phyloP scores from a whole-genome alignment of 2,888 invertebrate species.

The Melikaiella ostensackeni region DNA sequence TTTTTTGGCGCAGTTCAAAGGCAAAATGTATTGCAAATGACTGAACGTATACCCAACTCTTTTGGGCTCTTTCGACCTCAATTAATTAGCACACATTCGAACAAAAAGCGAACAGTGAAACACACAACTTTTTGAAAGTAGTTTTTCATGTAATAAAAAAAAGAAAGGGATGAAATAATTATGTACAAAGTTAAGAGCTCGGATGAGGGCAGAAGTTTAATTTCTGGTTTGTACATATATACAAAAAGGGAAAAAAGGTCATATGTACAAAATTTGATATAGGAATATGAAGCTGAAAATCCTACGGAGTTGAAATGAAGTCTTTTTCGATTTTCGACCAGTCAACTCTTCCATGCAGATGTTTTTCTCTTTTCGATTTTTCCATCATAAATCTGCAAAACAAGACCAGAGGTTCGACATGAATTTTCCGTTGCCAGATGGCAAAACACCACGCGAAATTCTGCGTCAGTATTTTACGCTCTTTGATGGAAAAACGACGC shows the following conservation, averaged over 20 bases:
- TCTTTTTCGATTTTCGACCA: not conserved
- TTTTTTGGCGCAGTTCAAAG: not conserved
- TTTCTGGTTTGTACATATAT: too few species aligned
- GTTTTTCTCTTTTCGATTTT: not conserved
- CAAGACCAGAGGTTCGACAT: not conserved
- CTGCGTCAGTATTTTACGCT: not conserved
- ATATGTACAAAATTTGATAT: too few species aligned
- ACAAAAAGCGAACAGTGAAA: not conserved
- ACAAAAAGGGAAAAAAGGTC: too few species aligned
- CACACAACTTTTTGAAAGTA: not conserved
- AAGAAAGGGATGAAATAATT: too few species aligned
- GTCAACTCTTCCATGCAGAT: not conserved
- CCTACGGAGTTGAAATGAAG: not conserved
- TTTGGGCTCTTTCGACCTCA: not conserved
- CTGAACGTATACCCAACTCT: not conserved
- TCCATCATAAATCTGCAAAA: not conserved
- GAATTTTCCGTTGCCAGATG: not conserved
- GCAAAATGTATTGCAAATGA: too few species aligned
- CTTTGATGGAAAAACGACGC: not conserved
- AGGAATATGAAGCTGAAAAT: not conserved
- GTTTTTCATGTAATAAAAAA: not conserved
- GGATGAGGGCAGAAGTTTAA: too few species aligned
- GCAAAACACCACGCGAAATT: not conserved
- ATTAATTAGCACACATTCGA: not conserved
- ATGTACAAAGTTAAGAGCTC: too few species aligned